Conservation (phyloP, 53 echinoderm and acorn worm species). For the Mesocentrotus franciscanus region DNA sequence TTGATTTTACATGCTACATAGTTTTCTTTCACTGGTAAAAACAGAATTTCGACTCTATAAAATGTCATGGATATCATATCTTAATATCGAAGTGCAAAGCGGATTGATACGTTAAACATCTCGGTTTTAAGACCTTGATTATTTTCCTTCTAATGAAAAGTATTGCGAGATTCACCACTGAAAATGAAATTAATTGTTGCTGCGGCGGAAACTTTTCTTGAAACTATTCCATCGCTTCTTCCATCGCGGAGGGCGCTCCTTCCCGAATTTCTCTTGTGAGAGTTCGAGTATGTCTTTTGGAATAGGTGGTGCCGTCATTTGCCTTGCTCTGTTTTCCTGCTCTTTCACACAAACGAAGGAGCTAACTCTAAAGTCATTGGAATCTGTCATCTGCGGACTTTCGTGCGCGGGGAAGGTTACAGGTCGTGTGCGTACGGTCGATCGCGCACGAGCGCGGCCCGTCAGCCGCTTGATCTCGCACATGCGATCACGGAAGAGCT, state of each 20-base stretch:
- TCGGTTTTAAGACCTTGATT: no score
- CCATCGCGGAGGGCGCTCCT: neutral
- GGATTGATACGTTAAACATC: no score
- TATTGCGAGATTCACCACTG: neutral
- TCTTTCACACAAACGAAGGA: neutral
- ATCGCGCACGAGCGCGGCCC: neutral
- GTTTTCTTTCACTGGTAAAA: no score
- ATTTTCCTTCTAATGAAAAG: neutral
- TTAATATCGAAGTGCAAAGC: no score
- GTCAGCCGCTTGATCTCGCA: constrained; percentile 42
- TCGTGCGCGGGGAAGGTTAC: neutral
- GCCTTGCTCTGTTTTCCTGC: neutral
- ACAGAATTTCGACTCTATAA: no score
- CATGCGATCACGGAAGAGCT: constrained; percentile 49
- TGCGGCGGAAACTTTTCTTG: constrained; percentile 24
- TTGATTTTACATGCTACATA: no score
- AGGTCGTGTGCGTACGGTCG: constrained; percentile 21
- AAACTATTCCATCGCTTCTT: constrained; percentile 25
- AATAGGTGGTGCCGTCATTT: neutral
- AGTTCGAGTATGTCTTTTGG: constrained; percentile 33
- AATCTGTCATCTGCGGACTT: neutral
- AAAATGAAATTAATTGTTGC: neutral
- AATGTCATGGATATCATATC: no score
- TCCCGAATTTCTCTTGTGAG: neutral
- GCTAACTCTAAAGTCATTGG: neutral